Base-by-base conservation (phyloP, 2,113 vertebrate species). In the Grammomys dolichurus region DNA sequence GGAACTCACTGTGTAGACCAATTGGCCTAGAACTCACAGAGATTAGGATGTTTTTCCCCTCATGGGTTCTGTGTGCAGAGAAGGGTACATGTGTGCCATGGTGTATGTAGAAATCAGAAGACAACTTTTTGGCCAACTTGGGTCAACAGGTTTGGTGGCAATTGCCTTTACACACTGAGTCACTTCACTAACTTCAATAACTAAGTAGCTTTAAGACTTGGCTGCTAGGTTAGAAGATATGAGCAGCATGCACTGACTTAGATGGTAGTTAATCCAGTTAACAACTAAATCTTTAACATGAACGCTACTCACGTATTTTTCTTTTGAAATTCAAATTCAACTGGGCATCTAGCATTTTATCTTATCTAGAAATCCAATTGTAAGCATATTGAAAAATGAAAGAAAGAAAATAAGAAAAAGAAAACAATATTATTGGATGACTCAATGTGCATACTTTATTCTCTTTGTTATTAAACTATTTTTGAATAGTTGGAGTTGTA, bases 311-410 rank as follows among this genome's bases (percentile, higher is more conserved):
- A 31, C 36, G 75, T 33, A 56, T 75, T 87, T 87, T 80, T 84
- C 13, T 85, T 78, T 60, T 65, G 63, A 92, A 92, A 92, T 92
- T 96, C 28, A 89, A 54, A 78, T 88, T 86, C 36, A 72, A 40
- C 20, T 89, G 17, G 0, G 20, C 54, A 20, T 70, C 22, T 4
- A 84, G 5, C 31, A 43, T 63, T 84, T 63, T 72, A 56, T 78
- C 70, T 78, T 75, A 93, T 75, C 20, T 65, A 65, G n/a, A 91
- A 89, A 54, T 31, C 22, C 20, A 81, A 22, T 40, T 81, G n/a
- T 54, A 19, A n/a, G 58, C 43, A 54, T 69, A 40, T 56, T 78
- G 19, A 48, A 73, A 75, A 87, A 51, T 8, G 48, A 51, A 31
- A 7, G 36, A 90, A 48, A 69, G 67, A 69, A 78, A 86, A 75